A percentile compares a stretch with the other conserved stretches of the same genome.
These are phyloP conservation scores for Zingel zingel DNA, from an alignment of 2,113 vertebrate genomes.

Conservation along the genomic window DNA sequence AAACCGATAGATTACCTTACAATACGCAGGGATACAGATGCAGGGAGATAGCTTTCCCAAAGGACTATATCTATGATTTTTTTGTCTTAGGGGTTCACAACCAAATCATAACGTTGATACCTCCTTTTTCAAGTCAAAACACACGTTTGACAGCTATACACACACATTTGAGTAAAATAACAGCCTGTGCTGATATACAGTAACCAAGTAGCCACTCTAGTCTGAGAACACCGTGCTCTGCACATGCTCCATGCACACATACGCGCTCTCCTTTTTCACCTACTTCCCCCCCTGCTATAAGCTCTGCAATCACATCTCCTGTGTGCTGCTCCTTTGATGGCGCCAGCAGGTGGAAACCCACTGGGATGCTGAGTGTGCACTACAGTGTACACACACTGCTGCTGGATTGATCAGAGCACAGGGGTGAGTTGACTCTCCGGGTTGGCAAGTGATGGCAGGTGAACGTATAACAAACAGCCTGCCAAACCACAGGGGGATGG, in stretches of 20 bases:
- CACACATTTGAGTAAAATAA: constrained; percentile 36
- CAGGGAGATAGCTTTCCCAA: background rate
- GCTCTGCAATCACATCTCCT: constrained; percentile 68
- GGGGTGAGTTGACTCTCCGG: constrained; percentile 50
- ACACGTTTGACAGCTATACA: background rate
- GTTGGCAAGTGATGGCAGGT: constrained; percentile 48
- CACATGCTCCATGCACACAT: constrained; percentile 45
- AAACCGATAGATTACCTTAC: constrained; percentile 27
- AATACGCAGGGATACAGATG: constrained; percentile 23
- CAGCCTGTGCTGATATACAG: constrained; percentile 35
- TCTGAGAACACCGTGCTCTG: constrained; percentile 27
- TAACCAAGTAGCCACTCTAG: constrained; percentile 58
- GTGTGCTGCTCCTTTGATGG: constrained; percentile 66
- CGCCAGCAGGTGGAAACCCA: constrained; percentile 66
- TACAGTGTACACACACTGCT: constrained; percentile 36
- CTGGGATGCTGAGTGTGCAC: constrained; percentile 63
- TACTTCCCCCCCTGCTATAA: constrained; percentile 56
- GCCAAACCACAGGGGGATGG: constrained; percentile 29
- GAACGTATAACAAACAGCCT: constrained; percentile 60
- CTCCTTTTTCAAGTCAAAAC: constrained; percentile 17
- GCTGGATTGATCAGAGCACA: constrained; percentile 65
- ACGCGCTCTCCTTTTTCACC: constrained; percentile 53
- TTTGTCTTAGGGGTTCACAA: constrained; percentile 5
- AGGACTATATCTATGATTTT: constrained; percentile 10
- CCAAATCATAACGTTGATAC: background rate